A percentile compares a stretch with the other conserved stretches of the same genome.
Conservation (phyloP, 2,113 vertebrate genomes). For the Ochotona curzoniae region DNA sequence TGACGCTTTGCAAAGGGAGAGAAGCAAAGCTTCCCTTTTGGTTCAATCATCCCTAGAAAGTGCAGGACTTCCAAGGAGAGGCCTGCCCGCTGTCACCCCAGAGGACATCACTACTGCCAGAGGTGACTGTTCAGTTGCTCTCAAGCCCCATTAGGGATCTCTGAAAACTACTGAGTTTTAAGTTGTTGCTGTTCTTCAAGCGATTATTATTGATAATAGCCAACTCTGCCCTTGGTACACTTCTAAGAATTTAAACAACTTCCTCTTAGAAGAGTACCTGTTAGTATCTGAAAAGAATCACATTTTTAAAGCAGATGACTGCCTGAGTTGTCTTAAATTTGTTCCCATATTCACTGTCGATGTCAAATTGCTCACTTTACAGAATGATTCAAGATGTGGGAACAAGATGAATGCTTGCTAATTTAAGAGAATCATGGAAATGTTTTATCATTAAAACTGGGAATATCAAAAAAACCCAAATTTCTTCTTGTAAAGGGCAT, state of each 20-base stretch:
- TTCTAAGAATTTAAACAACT: slow-evolving; percentile 5
- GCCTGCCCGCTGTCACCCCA: background rate
- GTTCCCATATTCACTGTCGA: background rate
- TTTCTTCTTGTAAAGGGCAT: background rate
- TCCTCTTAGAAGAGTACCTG: background rate
- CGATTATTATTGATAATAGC: background rate
- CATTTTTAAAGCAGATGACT: background rate
- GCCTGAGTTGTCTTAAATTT: background rate
- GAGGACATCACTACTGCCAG: background rate
- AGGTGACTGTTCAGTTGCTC: background rate
- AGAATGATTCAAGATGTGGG: background rate
- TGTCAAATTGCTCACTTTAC: slow-evolving; percentile 1
- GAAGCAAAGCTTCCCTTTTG: background rate
- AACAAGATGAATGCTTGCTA: background rate
- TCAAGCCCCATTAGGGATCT: background rate
- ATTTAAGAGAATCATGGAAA: background rate
- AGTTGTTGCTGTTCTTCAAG: background rate
- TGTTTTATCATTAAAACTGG: slow-evolving; percentile 21
- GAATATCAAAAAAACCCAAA: background rate
- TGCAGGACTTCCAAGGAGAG: background rate
- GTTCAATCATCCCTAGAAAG: background rate
- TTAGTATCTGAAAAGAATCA: background rate
- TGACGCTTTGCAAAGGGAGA: background rate
- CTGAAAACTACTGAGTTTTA: background rate
- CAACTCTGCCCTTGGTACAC: background rate